phyloP scores from a whole-genome alignment of 2,113 vertebrate genomes.

The Pogona vitticeps region DNA sequence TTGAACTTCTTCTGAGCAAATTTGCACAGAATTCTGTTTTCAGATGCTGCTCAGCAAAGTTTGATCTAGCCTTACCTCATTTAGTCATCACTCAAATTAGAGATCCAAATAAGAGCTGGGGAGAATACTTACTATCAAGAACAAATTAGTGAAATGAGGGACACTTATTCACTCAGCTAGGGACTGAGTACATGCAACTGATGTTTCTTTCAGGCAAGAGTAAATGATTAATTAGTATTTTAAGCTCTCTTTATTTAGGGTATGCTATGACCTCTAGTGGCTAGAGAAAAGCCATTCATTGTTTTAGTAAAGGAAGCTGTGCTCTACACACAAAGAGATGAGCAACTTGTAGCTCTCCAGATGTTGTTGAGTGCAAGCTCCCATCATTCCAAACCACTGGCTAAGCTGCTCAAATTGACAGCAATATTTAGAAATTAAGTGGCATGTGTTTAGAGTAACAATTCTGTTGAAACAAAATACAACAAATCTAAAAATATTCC shows the following conservation, averaged over 20 bases:
- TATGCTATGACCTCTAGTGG: conserved; percentile 69
- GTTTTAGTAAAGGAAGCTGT: not conserved
- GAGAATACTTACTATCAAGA: not conserved
- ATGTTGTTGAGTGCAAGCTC: not conserved
- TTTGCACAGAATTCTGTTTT: not conserved
- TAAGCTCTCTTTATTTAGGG: conserved; percentile 29
- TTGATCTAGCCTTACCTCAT: not conserved
- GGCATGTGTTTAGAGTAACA: too few relatives aligned
- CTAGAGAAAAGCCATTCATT: not conserved
- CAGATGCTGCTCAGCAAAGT: not conserved
- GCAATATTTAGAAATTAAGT: too few relatives aligned
- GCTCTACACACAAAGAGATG: not conserved
- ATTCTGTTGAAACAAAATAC: not conserved
- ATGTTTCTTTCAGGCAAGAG: accelerated
- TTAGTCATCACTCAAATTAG: not conserved
- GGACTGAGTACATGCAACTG: not conserved
- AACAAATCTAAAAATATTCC: not conserved
- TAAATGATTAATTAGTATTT: not conserved
- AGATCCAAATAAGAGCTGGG: not conserved
- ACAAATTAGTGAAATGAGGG: not conserved
- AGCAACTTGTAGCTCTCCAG: not conserved
- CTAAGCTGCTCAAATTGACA: not conserved
- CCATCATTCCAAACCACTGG: not conserved
- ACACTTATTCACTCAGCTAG: not conserved
- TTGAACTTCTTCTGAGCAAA: not conserved